These are phyloP conservation scores for Daubentonia madagascariensis DNA, from an alignment of 2,113 vertebrate species.

Conservation along the genomic window DNA sequence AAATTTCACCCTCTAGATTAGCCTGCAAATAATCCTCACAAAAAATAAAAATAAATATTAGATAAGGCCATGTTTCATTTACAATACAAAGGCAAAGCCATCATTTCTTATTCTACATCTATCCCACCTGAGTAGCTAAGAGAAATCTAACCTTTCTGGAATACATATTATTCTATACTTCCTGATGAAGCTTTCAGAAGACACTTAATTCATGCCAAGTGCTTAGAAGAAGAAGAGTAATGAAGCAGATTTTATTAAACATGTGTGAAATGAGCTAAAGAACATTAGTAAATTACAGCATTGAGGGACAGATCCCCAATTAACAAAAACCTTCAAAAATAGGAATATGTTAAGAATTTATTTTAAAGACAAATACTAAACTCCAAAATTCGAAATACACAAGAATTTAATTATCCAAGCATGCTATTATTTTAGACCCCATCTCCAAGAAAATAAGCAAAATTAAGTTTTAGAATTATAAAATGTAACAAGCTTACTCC, in stretches of 20 bases:
- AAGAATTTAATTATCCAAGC: background rate
- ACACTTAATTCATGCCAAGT: background rate
- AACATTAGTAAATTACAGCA: background rate
- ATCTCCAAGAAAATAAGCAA: background rate
- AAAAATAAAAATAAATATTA: background rate
- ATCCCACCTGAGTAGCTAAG: background rate
- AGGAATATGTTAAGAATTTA: background rate
- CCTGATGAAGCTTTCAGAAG: background rate
- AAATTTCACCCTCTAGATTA: background rate
- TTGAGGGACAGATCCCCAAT: background rate
- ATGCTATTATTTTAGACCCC: background rate
- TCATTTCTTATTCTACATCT: background rate
- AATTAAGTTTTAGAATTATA: background rate
- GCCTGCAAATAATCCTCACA: background rate
- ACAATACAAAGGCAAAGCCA: background rate
- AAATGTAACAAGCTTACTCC: background rate
- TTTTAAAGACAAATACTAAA: background rate
- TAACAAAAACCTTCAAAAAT: background rate
- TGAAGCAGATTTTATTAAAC: background rate
- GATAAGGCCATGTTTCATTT: background rate
- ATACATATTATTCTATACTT: background rate
- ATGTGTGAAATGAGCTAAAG: background rate
- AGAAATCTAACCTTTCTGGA: background rate
- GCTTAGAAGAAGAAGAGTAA: background rate
- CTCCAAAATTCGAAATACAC: background rate